Evolutionary conservation across 2,113 vertebrate species (phyloP), one percentile per base, ranked within the genome.

Genomic region (Heterotis niloticus): DNA sequence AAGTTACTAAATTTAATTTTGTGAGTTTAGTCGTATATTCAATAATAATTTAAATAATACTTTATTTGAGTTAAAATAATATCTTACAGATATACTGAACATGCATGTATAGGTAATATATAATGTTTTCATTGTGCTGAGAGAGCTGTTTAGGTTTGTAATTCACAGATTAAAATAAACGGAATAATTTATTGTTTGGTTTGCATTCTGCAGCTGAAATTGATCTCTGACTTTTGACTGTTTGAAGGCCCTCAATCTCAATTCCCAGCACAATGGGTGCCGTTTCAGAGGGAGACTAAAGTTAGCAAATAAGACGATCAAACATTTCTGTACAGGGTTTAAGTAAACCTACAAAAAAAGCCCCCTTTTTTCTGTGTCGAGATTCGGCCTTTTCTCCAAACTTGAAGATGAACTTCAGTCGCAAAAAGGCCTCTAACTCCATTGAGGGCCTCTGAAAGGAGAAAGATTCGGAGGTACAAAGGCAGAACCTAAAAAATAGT

Each of bases 321-420:
- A 85, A 81, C 65, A 59, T 80, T 78, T 13, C 62, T 29, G 70
- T 13, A 73, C 65, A 17, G 76, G 26, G 51, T 84, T 82, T 64
- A 84, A 82, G 78, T 1, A 81, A 83, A 81, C 69, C 86, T 80
- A 84, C 83, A 86, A 89, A 87, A 79, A 84, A 52, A 44, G 51
- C 34, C 59, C 62, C 34, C 34, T 44, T 59, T 57, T n/a, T 81
- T 64, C 24, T 76, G 66, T 80, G 72, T 74, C 28, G 80, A 81
- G 84, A 85, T 70, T 72, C 60, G 77, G 64, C 71, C 80, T 81
- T 81, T 83, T 80, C 79, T 72, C 83, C 90, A 93, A 92, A 91
- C 92, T 94, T 94, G 93, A 93, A 89, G 92, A 91, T 96, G 95
- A 94, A 94, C 93, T 94, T 94, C 90, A 88, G 78, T 85, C 81